Base-by-base conservation (phyloP, 2,113 vertebrate genomes). In the Dinomys branickii region DNA sequence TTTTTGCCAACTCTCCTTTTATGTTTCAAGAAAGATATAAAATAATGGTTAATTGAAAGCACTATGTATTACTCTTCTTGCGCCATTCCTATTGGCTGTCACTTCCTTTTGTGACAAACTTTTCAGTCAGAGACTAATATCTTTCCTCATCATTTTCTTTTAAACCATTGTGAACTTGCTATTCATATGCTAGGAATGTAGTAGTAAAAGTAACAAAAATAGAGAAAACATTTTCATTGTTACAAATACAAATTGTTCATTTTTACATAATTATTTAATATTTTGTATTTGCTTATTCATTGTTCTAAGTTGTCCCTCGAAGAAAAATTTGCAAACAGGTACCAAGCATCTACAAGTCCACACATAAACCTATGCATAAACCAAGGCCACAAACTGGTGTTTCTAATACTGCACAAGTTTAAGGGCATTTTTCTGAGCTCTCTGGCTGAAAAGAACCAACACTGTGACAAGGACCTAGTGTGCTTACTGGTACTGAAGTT, bases 391-490 rank as follows among this genome's bases (percentile, higher is more conserved):
- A 95, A 67, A 73, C n/a, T 61, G 58, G 71, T 90, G 95, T 86
- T 94, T 95, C 90, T 92, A 85, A 94, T 88, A 52, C 50, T 97
- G 90, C 65, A 73, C 44, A 95, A 65, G 52, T 73, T 87, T 88
- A 71, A 77, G 52, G 38, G 75, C 38, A 26, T 78, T 94, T 65
- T 92, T 94, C 94, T 92, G 85, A 85, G 83, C n/a, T 90, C 71
- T 80, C 22, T 90, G 58, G 28, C 61, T 61, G 17, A 82, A 94
- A 94, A 94, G 38, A 54, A n/a, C 78, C 17, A 88, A 71, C 50
- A 78, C 77, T 54, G 28, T 85, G 90, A 97, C 96, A 98, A 97
- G 95, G 93, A 88, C 81, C 54, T 95, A 96, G 82, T 98, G 85
- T 98, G 85, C 85, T 92, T 65, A n/a, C 92, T 35, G 54, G 85